phyloP scores from a whole-genome alignment of 2,888 invertebrate genomes.

The Morinoia aosen region DNA sequence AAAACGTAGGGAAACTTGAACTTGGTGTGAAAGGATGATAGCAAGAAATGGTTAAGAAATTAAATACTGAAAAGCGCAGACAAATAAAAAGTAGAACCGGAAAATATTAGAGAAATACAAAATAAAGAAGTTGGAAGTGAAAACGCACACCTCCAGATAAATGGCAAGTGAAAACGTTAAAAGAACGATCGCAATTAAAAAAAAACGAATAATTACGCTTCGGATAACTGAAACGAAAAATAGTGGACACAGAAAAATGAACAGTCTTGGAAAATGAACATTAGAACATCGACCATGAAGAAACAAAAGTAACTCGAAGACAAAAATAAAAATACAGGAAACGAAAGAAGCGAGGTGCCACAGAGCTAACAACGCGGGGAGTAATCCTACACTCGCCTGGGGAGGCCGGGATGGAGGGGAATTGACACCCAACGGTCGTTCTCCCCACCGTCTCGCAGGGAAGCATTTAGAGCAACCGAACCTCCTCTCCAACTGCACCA shows the following conservation, averaged over 20 bases:
- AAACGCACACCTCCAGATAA: too few species aligned
- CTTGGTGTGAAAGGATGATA: too few species aligned
- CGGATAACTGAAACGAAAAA: background rate
- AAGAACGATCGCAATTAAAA: too few species aligned
- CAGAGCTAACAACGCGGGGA: background rate
- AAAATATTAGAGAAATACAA: too few species aligned
- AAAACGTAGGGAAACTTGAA: too few species aligned
- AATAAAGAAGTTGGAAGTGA: too few species aligned
- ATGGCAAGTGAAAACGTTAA: too few species aligned
- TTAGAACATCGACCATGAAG: background rate
- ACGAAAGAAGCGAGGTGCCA: background rate
- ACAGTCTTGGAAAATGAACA: background rate
- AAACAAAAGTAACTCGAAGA: background rate
- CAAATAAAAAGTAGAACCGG: too few species aligned
- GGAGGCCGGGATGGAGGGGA: background rate
- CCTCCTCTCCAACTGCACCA: background rate
- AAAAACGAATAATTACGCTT: background rate
- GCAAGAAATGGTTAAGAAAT: too few species aligned
- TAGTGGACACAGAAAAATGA: background rate
- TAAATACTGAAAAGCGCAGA: too few species aligned
- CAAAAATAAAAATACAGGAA: background rate
- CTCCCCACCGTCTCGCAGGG: background rate
- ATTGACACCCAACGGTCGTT: background rate
- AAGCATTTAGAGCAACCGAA: background rate
- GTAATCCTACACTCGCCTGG: constrained; percentile 23